Conservation (phyloP, 2,113 vertebrate genomes). For the Oncorhynchus kisutch region DNA sequence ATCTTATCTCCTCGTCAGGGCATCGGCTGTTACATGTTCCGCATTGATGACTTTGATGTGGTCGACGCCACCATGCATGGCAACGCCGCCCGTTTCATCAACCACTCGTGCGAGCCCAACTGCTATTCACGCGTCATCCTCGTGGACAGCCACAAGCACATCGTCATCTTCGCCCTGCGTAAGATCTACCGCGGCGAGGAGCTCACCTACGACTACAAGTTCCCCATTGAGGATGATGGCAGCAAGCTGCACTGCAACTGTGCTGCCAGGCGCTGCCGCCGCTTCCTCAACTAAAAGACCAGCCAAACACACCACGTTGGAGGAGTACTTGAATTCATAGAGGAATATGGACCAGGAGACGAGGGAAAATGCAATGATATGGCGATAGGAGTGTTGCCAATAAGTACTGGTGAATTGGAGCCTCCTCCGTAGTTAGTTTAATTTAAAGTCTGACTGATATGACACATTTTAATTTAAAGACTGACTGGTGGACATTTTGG, state of each 20-base stretch:
- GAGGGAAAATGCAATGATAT: background rate
- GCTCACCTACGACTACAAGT: slow-evolving; percentile 93
- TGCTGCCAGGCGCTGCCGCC: slow-evolving; percentile 82
- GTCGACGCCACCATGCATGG: slow-evolving; percentile 92
- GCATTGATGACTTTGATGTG: slow-evolving; percentile 91
- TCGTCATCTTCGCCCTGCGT: slow-evolving; percentile 87
- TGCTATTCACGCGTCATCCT: slow-evolving; percentile 92
- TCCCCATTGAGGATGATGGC: slow-evolving; percentile 88
- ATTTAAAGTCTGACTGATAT: slow-evolving; percentile 16
- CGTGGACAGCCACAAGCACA: slow-evolving; percentile 91
- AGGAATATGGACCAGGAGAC: background rate
- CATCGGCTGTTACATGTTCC: slow-evolving; percentile 95
- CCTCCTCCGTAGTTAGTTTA: slow-evolving; percentile 14
- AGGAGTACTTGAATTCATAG: slow-evolving; percentile 24
- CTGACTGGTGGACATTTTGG: background rate
- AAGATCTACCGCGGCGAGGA: slow-evolving; percentile 90
- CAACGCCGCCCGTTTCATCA: slow-evolving; percentile 90
- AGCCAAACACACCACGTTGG: slow-evolving; percentile 3
- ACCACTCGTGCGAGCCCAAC: slow-evolving; percentile 93
- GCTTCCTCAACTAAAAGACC: slow-evolving; percentile 80
- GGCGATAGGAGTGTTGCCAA: background rate
- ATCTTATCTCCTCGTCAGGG: slow-evolving; percentile 67
- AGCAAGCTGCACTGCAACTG: slow-evolving; percentile 91
- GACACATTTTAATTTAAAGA: slow-evolving; percentile 13
- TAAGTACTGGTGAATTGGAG: slow-evolving; percentile 16